A percentile compares a stretch with the other conserved stretches of the same genome.
These are phyloP conservation scores for Alloscopus bannaensis DNA, from an alignment of 2,888 invertebrate species.

Conservation along the genomic window DNA sequence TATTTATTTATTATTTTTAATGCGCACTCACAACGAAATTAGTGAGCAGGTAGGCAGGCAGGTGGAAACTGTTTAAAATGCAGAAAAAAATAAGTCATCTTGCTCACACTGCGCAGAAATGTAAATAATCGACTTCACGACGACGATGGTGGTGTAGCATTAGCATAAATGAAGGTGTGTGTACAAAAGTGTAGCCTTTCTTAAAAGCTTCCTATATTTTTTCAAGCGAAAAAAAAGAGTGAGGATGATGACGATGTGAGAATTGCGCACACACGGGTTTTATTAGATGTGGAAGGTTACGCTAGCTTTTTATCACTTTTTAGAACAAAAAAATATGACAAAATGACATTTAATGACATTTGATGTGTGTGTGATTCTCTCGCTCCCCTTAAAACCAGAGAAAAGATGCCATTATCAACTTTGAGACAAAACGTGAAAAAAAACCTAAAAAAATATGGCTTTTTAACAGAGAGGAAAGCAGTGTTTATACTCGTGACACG, in stretches of 20 bases:
- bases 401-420: neutral
- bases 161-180: constrained; percentile 48
- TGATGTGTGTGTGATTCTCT: neutral
- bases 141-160: constrained; percentile 40
- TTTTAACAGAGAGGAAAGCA: no score
- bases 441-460: no score
- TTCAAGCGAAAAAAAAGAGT: neutral
- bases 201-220: constrained; percentile 13
- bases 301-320: constrained; percentile 14
- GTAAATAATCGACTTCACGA: neutral
- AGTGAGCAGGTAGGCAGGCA: constrained; percentile 9
- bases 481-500: no score
- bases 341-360: constrained; percentile 61
- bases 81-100: neutral
- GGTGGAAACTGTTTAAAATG: no score
- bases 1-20: neutral
- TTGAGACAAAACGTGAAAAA: no score
- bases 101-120: neutral
- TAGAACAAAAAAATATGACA: no score
- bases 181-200: constrained; percentile 21
- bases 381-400: neutral
- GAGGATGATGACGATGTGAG: no score
- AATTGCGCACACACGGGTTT: no score
- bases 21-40: neutral
- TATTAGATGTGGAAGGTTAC: neutral